These are phyloP conservation scores for Echinarachnius parma DNA, from an alignment of 53 echinoderm and acorn worm species.

Conservation along the genomic window DNA sequence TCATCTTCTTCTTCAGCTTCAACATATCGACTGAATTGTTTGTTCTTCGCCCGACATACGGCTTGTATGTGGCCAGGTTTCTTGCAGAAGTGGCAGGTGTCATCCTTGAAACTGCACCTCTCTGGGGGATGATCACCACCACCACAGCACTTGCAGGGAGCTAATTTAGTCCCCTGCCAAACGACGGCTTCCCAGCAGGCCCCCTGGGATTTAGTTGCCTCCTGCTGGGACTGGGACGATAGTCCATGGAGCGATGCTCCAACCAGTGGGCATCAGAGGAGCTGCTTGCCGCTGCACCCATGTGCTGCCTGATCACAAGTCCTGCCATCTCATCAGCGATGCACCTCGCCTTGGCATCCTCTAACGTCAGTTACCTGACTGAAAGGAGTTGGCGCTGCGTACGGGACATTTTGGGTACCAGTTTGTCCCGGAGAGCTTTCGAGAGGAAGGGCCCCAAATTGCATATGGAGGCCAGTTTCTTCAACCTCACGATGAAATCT, in stretches of 20 bases:
- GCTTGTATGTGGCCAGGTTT: no score
- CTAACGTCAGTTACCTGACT: constrained; percentile 35
- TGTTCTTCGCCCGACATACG: no score
- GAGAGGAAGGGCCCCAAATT: constrained; percentile 52
- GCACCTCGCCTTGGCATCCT: constrained; percentile 34
- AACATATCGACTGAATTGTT: no score
- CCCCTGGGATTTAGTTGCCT: no score
- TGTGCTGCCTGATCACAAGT: constrained; percentile 25
- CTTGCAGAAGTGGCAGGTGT: no score
- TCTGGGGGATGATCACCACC: constrained; percentile 34
- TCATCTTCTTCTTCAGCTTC: no score
- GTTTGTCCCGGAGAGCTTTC: constrained; percentile 56
- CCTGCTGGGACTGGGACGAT: not conserved
- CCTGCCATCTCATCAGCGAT: constrained; percentile 44
- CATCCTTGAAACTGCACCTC: no score
- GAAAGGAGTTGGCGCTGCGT: constrained; percentile 31
- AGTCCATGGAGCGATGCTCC: no score
- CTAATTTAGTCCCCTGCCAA: no score
- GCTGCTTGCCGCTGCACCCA: not conserved
- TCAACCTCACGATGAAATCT: constrained; percentile 43
- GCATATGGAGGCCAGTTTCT: constrained; percentile 49
- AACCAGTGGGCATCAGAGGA: constrained; percentile 1
- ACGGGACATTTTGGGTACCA: constrained; percentile 39
- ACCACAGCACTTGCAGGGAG: constrained; percentile 10
- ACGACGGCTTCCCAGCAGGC: not conserved